These are phyloP conservation scores for Lycopodina hypogea DNA, from an alignment of 37 sponge, comb jelly and placozoan species.

Conservation along the genomic window DNA sequence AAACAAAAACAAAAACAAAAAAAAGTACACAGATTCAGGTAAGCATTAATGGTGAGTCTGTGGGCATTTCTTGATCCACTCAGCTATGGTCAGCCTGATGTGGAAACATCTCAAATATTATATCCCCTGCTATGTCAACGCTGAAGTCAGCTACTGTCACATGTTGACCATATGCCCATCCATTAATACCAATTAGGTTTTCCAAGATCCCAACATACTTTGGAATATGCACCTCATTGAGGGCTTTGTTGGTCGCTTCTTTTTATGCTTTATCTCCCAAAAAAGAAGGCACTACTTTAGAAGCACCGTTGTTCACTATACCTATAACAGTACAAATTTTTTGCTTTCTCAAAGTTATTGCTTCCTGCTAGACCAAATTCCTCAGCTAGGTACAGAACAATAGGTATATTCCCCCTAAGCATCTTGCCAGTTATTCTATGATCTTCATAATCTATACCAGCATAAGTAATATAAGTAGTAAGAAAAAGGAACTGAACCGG, in stretches of 20 bases:
- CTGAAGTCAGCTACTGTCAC: constrained; percentile 40
- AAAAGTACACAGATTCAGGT: no score
- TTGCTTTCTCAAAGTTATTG: constrained; percentile 41
- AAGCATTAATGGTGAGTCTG: no score
- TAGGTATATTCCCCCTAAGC: constrained; percentile 38
- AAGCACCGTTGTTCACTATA: constrained; percentile 11
- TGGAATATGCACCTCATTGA: constrained; percentile 21
- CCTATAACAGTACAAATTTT: constrained; percentile 38
- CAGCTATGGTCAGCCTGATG: constrained; percentile 10
- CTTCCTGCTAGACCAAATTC: constrained; percentile 44
- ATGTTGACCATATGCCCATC: constrained; percentile 38
- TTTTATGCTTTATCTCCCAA: constrained; percentile 58
- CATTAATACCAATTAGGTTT: constrained; percentile 7
- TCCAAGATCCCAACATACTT: constrained; percentile 15
- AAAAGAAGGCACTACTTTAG: background rate
- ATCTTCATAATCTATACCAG: constrained; percentile 53
- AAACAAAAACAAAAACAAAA: no score
- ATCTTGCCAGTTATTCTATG: constrained; percentile 42
- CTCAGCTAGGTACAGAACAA: constrained; percentile 59
- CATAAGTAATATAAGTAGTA: no score
- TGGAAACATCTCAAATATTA: background rate
- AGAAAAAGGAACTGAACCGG: no score
- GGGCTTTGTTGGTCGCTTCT: constrained; percentile 11
- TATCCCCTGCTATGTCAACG: background rate
- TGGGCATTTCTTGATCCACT: no score